Evolutionary conservation across 1,140 invertebrate genomes (phyloP).

Genomic region (Euura saliciscinereae): DNA sequence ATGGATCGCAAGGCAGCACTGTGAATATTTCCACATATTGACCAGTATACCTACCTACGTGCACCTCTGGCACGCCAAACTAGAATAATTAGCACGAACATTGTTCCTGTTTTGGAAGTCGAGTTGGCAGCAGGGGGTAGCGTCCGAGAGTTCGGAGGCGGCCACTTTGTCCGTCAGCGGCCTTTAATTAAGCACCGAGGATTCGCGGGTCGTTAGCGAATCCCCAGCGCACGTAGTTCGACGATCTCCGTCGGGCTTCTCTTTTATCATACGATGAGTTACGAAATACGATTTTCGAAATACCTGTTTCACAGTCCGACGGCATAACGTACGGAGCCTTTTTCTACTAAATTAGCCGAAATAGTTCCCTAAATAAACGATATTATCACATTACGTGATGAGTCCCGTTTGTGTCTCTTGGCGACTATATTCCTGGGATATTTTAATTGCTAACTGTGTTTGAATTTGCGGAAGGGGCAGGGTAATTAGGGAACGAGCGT

Average conservation of each 20-base stretch:
- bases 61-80: neutral
- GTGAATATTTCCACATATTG: no score
- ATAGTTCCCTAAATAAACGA: no score
- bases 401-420: no score
- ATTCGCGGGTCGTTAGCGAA: slow-evolving; percentile 14
- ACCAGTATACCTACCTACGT: neutral
- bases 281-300: no score
- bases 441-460: neutral
- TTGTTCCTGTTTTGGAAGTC: neutral
- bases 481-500: slow-evolving; percentile 9
- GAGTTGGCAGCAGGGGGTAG: neutral
- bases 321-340: no score
- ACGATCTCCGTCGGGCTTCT: neutral
- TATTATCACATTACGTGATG: no score
- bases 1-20: no score
- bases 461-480: neutral
- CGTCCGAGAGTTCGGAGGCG: neutral
- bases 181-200: slow-evolving; percentile 11
- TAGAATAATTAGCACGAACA: neutral
- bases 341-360: no score
- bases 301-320: no score
- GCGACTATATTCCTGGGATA: no score
- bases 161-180: slow-evolving; percentile 14
- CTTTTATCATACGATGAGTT: no score
- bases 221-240: neutral